Evolutionary conservation across 2,888 invertebrate species (phyloP).

Genomic region (Latrodectus elegans): DNA sequence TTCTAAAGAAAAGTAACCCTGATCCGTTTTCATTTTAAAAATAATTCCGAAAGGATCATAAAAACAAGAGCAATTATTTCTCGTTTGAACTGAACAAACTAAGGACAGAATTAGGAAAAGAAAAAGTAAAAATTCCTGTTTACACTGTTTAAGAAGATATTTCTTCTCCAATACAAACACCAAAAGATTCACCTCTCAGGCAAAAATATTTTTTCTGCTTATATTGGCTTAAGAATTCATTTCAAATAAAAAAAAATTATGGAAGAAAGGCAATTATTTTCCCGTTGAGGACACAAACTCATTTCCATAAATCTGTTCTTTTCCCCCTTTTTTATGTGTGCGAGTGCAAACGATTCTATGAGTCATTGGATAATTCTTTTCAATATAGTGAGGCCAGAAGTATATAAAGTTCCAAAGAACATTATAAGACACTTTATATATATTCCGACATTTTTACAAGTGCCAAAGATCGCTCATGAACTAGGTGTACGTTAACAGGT

Average conservation of each 20-base stretch:
- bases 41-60: background rate
- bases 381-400: slow-evolving; percentile 19
- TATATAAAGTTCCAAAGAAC: background rate
- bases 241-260: slow-evolving; percentile 1
- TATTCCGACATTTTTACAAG: too few species aligned
- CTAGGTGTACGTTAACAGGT: slow-evolving; percentile 15
- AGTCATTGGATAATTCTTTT: slow-evolving; percentile 46
- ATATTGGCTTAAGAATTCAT: slow-evolving; percentile 23
- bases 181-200: background rate
- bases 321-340: background rate
- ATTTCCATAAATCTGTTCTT: slow-evolving; percentile 37
- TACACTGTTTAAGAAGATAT: background rate
- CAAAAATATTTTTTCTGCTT: background rate
- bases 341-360: background rate
- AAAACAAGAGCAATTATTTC: background rate
- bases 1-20: too few species aligned
- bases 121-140: background rate
- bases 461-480: slow-evolving; percentile 21
- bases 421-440: too few species aligned
- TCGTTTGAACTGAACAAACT: background rate
- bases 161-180: slow-evolving; percentile 2
- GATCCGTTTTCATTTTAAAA: background rate
- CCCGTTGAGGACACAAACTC: slow-evolving; percentile 27
- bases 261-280: slow-evolving; percentile 48
- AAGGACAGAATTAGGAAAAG: background rate